A percentile compares a stretch with the other conserved stretches of the same genome.
Evolutionary conservation across 1,140 invertebrate genomes (phyloP).

Genomic region (Coenobita brevimanus): DNA sequence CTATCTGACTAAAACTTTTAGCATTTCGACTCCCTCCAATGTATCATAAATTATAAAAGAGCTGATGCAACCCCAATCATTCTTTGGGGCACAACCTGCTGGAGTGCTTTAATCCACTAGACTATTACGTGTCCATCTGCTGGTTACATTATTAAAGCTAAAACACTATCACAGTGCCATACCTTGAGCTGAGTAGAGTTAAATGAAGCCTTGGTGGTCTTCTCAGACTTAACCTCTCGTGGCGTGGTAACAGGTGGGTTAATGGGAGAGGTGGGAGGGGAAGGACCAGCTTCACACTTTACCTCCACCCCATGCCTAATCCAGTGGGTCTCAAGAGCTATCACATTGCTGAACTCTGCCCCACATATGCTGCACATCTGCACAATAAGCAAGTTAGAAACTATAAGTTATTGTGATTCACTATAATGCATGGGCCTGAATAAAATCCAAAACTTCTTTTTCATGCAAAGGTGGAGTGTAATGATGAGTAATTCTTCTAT

Average conservation of each 20-base stretch:
- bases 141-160: not conserved
- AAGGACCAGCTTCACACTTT: not conserved
- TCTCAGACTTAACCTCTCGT: not conserved
- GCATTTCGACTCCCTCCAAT: no score
- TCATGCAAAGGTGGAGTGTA: no score
- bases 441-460: no score
- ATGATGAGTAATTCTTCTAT: no score
- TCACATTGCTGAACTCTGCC: slow-evolving; percentile 37
- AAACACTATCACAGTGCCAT: not conserved
- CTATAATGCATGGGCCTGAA: no score
- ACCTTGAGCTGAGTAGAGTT: slow-evolving; percentile 25
- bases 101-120: no score
- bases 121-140: no score
- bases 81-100: no score
- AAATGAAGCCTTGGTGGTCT: slow-evolving; percentile 11
- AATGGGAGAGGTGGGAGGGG: not conserved
- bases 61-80: no score
- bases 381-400: not conserved
- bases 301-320: slow-evolving; percentile 42
- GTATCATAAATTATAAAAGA: no score
- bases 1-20: no score
- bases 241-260: not conserved
- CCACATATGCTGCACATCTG: slow-evolving; percentile 48
- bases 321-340: slow-evolving; percentile 50
- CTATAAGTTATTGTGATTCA: not conserved